phyloP scores from a whole-genome alignment of 1,140 invertebrate genomes.

The Lordiphosa mommai region DNA sequence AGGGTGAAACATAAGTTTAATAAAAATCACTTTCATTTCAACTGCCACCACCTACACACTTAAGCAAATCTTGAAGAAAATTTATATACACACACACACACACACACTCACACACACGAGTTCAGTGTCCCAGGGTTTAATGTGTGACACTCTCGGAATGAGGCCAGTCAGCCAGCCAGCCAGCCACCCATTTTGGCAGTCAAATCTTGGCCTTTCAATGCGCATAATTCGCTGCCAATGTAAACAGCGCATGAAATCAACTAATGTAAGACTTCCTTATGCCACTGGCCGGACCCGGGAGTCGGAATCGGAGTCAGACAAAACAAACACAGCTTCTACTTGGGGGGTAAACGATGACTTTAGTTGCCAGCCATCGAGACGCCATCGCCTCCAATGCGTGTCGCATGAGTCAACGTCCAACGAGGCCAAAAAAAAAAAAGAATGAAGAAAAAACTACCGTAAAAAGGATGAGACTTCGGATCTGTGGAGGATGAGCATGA shows the following conservation, averaged over 20 bases:
- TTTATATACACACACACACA: conserved; percentile 23
- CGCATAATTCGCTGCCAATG: conserved; percentile 76
- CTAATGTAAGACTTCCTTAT: conserved; percentile 63
- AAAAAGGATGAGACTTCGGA: conserved; percentile 4
- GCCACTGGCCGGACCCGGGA: conserved; percentile 18
- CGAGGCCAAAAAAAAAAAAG: conserved; percentile 19
- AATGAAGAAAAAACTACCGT: conserved; percentile 13
- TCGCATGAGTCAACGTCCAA: conserved; percentile 63
- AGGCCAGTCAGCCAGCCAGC: no score
- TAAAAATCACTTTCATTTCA: conserved; percentile 4
- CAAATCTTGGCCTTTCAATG: conserved; percentile 63
- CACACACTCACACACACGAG: conserved; percentile 8
- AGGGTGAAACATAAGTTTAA: conserved; percentile 9
- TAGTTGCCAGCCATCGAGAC: conserved; percentile 61
- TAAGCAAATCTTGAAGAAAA: background rate
- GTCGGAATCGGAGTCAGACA: conserved; percentile 49
- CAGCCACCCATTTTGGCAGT: conserved; percentile 40
- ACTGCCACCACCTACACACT: no score
- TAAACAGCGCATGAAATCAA: conserved; percentile 78
- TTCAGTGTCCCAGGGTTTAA: background rate
- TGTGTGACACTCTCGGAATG: background rate
- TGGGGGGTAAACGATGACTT: conserved; percentile 45
- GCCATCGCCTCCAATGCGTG: conserved; percentile 61
- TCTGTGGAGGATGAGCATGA: conserved; percentile 23
- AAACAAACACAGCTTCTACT: conserved; percentile 60